Evolutionary conservation across 2,797 vertebrate species (phyloP), one percentile per base, ranked within the genome.

Genomic region (Rhinichthys osculus): DNA sequence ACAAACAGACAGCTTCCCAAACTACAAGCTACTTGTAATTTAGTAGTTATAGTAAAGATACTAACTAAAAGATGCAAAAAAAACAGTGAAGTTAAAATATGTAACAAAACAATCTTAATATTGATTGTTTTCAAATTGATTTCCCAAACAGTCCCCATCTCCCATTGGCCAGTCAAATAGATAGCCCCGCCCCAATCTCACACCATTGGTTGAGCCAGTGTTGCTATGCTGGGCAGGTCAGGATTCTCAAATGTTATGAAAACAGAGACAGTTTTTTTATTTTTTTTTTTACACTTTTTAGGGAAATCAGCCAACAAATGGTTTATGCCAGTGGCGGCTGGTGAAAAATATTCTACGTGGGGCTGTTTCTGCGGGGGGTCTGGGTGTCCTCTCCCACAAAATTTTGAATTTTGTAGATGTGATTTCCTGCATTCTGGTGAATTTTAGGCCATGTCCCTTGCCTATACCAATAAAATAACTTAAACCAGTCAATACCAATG

Each of bases 1-100:
- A 79, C 54, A 59, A 19, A 81, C 38, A 70, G 33, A 85, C 17
- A 78, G 38, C 77, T 42, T 64, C n/a, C 23, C 38, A 78, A 78
- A 62, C 16, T 35, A 38, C 23, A 42, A 62, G 2, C 38, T 62
- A 78, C 54, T 78, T 6, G 7, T n/a, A 38, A 27, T 78, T 40
- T 19, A 78, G 54, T 42, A 42, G 35, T 42, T 40, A 40, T 14
- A 42, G 14, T 42, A 16, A 62, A 78, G 14, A 5, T 19, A 62
- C 13, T 42, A 27, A 23, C 5, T 57, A 59, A 38, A 40, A 62
- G 23, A 40, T 17, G 23, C 23, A 42, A n/a, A 78, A 30, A 30
- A 33, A 42, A n/a, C 13, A 59, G 33, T 27, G 21, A 78, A 27
- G 23, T 23, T 3, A 27, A 4, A 16, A 50, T 16, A 67, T 19